These are phyloP conservation scores for Salvelinus alpinus DNA, from an alignment of 2,113 vertebrate genomes.

Conservation along the genomic window DNA sequence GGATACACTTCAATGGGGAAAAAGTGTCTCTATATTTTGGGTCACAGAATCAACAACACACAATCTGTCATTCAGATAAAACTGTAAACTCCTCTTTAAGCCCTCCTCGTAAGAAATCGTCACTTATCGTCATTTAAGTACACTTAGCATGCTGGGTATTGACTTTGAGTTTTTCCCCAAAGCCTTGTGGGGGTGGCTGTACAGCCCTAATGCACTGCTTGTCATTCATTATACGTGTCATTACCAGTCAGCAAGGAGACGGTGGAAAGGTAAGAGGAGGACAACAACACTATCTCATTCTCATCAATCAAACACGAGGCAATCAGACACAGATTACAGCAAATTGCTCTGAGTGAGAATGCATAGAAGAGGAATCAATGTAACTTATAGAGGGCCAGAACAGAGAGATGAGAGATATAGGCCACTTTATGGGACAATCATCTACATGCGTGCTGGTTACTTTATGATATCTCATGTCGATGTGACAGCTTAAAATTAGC, in stretches of 20 bases:
- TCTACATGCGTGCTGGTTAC: neutral
- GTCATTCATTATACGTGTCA: neutral
- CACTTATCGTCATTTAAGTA: neutral
- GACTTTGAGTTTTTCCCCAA: neutral
- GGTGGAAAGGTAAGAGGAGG: neutral
- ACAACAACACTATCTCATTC: neutral
- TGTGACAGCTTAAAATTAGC: neutral
- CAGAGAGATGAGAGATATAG: neutral
- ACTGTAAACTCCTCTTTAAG: neutral
- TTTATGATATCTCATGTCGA: neutral
- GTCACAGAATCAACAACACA: neutral
- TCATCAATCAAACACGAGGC: neutral
- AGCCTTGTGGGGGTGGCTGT: neutral
- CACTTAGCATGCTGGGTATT: neutral
- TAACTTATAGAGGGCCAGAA: neutral
- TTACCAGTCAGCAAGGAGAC: neutral
- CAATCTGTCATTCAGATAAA: neutral
- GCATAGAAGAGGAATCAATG: slow-evolving; percentile 14
- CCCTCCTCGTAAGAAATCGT: neutral
- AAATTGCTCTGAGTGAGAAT: slow-evolving; percentile 10
- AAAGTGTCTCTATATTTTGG: neutral
- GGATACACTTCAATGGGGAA: neutral
- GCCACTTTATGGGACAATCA: neutral
- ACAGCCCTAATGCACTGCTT: neutral
- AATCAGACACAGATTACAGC: slow-evolving; percentile 8